Percentiles rank a stretch among this genome's conserved stretches.
These are phyloP conservation scores for Ictalurus furcatus DNA, from an alignment of 2,113 vertebrate species.

Conservation along the genomic window DNA sequence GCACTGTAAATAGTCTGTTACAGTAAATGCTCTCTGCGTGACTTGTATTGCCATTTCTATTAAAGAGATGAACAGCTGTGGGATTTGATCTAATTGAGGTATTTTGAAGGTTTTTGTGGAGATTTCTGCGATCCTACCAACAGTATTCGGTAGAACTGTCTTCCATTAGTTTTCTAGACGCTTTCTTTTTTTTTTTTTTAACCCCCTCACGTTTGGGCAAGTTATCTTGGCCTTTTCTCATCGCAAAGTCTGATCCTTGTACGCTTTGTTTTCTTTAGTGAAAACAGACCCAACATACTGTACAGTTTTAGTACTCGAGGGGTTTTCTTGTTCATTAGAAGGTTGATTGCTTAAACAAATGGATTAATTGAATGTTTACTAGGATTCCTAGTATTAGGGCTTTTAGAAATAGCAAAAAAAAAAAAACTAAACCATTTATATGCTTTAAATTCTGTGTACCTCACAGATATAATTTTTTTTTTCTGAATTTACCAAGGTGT, in stretches of 20 bases:
- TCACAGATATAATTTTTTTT: neutral
- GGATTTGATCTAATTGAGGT: constrained; percentile 5
- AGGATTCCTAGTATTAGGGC: constrained; percentile 28
- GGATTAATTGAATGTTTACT: constrained; percentile 14
- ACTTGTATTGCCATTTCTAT: neutral
- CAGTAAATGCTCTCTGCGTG: neutral
- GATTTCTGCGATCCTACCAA: constrained; percentile 15
- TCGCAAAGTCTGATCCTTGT: neutral
- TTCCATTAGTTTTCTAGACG: constrained; percentile 41
- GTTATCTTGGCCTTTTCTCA: neutral
- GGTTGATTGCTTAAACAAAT: neutral
- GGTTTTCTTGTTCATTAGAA: constrained; percentile 31
- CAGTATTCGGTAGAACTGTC: constrained; percentile 36
- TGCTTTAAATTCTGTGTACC: constrained; percentile 13
- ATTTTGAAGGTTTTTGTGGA: constrained; percentile 2
- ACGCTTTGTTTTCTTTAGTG: constrained; percentile 21
- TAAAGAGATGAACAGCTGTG: neutral
- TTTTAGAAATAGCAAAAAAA: neutral
- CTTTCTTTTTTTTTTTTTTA: neutral
- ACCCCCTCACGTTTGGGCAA: neutral
- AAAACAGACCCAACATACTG: constrained; percentile 13
- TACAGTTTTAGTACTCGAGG: constrained; percentile 32
- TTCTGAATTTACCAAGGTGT: neutral
- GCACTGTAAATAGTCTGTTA: constrained; percentile 2
- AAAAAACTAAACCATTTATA: too few species aligned